Percentiles rank a stretch among this genome's conserved stretches.
phyloP scores from a whole-genome alignment of 2,888 invertebrate genomes.

The Cloeon dipterum region DNA sequence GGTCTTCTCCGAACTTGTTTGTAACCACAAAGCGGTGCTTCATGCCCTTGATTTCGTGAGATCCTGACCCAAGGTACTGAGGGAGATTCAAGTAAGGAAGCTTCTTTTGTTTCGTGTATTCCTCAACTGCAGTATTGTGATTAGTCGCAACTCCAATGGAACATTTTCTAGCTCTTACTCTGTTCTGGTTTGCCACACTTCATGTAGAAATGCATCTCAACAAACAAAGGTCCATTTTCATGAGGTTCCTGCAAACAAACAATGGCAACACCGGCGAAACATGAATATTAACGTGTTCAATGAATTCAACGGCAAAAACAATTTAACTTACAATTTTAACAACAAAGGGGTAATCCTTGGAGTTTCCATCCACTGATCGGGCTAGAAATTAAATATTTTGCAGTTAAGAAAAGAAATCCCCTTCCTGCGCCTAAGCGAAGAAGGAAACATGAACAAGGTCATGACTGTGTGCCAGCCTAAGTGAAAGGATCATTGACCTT shows the following conservation, averaged over 20 bases:
- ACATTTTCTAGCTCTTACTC: conserved; percentile 21
- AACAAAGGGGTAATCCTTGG: conserved; percentile 37
- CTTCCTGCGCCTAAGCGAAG: not conserved
- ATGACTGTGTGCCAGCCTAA: too few relatives aligned
- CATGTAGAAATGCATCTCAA: conserved; percentile 79
- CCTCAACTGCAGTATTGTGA: conserved; percentile 31
- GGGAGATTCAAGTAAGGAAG: conserved; percentile 65
- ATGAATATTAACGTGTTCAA: not conserved
- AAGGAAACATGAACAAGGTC: too few relatives aligned
- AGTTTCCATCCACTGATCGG: conserved; percentile 21
- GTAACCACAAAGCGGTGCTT: conserved; percentile 76
- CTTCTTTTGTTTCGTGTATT: conserved; percentile 41
- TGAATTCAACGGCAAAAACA: too few relatives aligned
- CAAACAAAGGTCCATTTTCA: conserved; percentile 81
- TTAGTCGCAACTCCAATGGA: conserved; percentile 1
- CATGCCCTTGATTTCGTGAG: conserved; percentile 44
- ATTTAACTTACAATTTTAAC: conserved; percentile 66
- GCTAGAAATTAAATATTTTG: conserved; percentile 19
- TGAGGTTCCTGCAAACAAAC: conserved; percentile 49
- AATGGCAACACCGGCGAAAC: not conserved
- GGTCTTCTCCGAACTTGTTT: conserved; percentile 70
- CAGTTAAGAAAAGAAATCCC: not conserved
- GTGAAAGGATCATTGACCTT: too few relatives aligned
- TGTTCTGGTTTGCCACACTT: conserved; percentile 46
- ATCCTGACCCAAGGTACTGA: conserved; percentile 58